These are phyloP conservation scores for Drosophila flavopinicola DNA, from an alignment of 2,888 invertebrate genomes.

Conservation along the genomic window DNA sequence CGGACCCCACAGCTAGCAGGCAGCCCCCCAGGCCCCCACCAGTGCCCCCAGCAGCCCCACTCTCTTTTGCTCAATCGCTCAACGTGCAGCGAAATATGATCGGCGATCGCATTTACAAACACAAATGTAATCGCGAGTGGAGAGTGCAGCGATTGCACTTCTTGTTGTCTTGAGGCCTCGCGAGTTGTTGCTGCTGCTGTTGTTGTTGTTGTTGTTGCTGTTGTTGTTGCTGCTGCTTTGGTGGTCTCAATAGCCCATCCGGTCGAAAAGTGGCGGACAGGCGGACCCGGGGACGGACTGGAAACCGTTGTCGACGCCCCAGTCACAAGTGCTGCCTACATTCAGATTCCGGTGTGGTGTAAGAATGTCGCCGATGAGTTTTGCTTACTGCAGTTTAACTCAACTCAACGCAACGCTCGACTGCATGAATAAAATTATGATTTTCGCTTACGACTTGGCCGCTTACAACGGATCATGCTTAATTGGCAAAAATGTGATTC, in stretches of 20 bases:
- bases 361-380: conserved; percentile 69
- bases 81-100: conserved; percentile 66
- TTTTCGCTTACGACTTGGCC: conserved; percentile 58
- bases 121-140: conserved; percentile 61
- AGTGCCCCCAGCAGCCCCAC: not conserved
- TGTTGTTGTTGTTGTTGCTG: conserved; percentile 53
- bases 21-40: not conserved
- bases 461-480: conserved; percentile 77
- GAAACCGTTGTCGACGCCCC: conserved; percentile 75
- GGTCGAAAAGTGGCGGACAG: conserved; percentile 41
- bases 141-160: conserved; percentile 68
- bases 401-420: too few relatives aligned
- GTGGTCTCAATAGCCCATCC: conserved; percentile 79
- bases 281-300: conserved; percentile 15
- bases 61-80: conserved; percentile 5
- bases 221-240: conserved; percentile 67
- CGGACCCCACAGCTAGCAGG: conserved; percentile 58
- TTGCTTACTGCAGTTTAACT: conserved; percentile 49
- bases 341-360: conserved; percentile 78
- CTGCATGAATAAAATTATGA: conserved; percentile 56
- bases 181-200: conserved; percentile 46
- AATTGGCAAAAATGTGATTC: conserved; percentile 79
- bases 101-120: conserved; percentile 74
- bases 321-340: conserved; percentile 78
- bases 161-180: conserved; percentile 20